phyloP scores from a whole-genome alignment of 2,113 vertebrate genomes.

The Tonatia bakeri region DNA sequence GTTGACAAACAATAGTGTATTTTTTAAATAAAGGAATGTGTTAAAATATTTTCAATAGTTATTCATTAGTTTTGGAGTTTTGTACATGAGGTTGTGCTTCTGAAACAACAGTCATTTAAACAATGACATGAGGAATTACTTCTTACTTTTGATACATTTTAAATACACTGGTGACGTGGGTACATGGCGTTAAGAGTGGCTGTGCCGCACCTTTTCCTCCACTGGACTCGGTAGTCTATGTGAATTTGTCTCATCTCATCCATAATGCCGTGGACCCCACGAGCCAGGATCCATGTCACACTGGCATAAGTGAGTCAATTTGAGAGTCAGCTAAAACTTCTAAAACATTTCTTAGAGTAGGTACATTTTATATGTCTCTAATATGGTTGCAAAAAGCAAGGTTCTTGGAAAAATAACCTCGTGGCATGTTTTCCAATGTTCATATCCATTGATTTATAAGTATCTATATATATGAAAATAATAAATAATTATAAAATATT shows the following conservation, averaged over 20 bases:
- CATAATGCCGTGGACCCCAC: too few species aligned
- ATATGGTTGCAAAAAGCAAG: constrained; percentile 1
- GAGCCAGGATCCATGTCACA: too few species aligned
- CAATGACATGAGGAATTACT: background rate
- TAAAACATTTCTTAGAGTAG: background rate
- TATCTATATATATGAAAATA: background rate
- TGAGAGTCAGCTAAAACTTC: background rate
- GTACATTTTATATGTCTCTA: background rate
- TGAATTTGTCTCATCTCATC: too few species aligned
- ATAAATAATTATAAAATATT: background rate
- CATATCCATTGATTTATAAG: background rate
- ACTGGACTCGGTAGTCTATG: too few species aligned
- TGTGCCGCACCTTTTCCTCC: too few species aligned
- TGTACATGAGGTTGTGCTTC: background rate
- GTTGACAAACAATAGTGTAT: background rate
- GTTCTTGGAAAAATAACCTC: background rate
- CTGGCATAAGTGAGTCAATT: background rate
- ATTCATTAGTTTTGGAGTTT: background rate
- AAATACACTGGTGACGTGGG: background rate
- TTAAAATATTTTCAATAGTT: background rate
- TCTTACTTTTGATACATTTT: constrained; percentile 22
- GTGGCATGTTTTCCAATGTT: background rate
- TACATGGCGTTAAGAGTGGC: too few species aligned
- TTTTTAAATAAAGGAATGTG: background rate
- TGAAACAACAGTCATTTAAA: background rate